phyloP scores from a whole-genome alignment of 2,888 invertebrate species.

The Pandemis cinnamomeana region DNA sequence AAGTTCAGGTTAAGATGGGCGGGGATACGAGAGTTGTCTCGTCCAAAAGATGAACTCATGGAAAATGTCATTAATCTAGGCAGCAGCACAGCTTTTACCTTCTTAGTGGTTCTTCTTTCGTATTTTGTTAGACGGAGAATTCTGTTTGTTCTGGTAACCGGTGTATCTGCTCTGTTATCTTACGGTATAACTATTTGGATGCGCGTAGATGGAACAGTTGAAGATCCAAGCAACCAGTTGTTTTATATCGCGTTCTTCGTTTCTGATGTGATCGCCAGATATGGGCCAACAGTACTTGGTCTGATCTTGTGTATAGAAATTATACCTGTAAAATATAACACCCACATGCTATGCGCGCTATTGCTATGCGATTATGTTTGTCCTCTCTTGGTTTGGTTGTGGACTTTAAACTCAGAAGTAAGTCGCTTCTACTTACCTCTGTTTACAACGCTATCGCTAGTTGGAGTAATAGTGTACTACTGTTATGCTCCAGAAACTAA shows the following conservation, averaged over 20 bases:
- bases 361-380: not conserved
- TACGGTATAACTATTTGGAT: not conserved
- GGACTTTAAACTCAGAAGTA: rapidly evolving
- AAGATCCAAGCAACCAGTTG: not conserved
- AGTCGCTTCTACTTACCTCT: not conserved
- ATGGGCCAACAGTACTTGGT: not conserved
- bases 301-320: not conserved
- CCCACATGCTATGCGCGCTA: not conserved
- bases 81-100: not conserved
- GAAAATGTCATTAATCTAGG: not conserved
- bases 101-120: not conserved
- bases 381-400: not conserved
- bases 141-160: not conserved
- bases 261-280: not conserved
- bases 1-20: not conserved
- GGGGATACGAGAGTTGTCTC: not conserved
- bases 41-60: not conserved
- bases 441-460: not conserved
- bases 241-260: not conserved
- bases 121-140: not conserved
- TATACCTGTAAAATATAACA: not conserved
- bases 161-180: not conserved
- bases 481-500: conserved; percentile 9
- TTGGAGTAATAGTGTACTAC: not conserved
- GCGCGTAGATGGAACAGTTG: not conserved